These are phyloP conservation scores for Sander lucioperca DNA, from an alignment of 2,113 vertebrate species.

Conservation along the genomic window DNA sequence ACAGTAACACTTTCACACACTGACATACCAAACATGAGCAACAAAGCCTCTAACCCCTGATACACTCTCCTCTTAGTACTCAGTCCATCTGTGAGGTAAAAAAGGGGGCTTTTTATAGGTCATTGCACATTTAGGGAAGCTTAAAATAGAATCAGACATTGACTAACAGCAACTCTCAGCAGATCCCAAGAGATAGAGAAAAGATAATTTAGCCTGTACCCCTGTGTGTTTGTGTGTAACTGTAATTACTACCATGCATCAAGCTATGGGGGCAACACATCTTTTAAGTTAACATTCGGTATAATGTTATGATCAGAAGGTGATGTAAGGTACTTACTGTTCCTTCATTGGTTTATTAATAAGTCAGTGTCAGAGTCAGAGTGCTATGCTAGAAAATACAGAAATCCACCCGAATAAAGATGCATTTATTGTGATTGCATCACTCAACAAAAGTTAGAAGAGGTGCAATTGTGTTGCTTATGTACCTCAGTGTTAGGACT, in stretches of 20 bases:
- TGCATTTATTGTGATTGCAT: slow-evolving; percentile 9
- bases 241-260: slow-evolving; percentile 65
- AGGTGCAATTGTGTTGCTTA: not conserved
- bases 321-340: slow-evolving; percentile 7
- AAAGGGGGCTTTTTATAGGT: slow-evolving; percentile 59
- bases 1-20: slow-evolving; percentile 59
- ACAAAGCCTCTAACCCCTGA: slow-evolving; percentile 53
- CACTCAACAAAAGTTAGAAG: slow-evolving; percentile 18
- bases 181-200: slow-evolving; percentile 51
- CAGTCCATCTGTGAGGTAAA: slow-evolving; percentile 51
- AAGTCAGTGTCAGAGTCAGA: slow-evolving; percentile 7
- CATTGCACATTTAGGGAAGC: slow-evolving; percentile 65
- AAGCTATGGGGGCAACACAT: slow-evolving; percentile 46
- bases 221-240: slow-evolving; percentile 42
- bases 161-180: slow-evolving; percentile 46
- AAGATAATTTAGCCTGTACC: slow-evolving; percentile 42
- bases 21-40: slow-evolving; percentile 53
- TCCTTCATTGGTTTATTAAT: slow-evolving; percentile 24
- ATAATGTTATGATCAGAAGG: slow-evolving; percentile 45
- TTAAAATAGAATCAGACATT: slow-evolving; percentile 68
- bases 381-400: not conserved
- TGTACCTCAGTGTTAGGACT: not conserved
- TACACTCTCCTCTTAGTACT: slow-evolving; percentile 49
- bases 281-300: slow-evolving; percentile 43
- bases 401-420: slow-evolving; percentile 15